A percentile compares a stretch with the other conserved stretches of the same genome.
phyloP scores from a whole-genome alignment of 1,140 invertebrate species.

The Eufriesea mexicana region DNA sequence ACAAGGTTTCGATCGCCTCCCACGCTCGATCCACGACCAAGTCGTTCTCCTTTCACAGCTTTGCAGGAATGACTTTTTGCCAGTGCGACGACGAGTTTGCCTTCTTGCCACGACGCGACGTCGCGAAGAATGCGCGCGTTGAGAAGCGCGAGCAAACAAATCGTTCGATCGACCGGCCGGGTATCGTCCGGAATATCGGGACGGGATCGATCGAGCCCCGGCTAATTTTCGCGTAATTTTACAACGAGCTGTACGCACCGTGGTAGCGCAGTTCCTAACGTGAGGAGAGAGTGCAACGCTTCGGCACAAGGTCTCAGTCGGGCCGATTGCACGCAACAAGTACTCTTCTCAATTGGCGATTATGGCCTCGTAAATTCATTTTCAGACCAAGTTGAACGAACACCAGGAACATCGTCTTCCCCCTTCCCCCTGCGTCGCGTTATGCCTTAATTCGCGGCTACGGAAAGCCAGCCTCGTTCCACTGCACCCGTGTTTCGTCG shows the following conservation, averaged over 20 bases:
- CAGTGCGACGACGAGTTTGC: not conserved
- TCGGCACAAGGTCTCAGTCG: slow-evolving; percentile 61
- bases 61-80: not conserved
- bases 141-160: not conserved
- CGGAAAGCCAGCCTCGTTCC: not conserved
- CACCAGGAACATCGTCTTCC: slow-evolving; percentile 34
- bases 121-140: not conserved
- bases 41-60: not conserved
- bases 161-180: not conserved
- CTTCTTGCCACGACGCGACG: not conserved
- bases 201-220: not conserved
- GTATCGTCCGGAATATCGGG: slow-evolving; percentile 24
- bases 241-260: slow-evolving; percentile 32
- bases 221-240: slow-evolving; percentile 55
- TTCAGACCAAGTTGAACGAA: slow-evolving; percentile 71
- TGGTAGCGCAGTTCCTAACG: slow-evolving; percentile 36
- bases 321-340: slow-evolving; percentile 60
- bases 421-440: slow-evolving; percentile 13
- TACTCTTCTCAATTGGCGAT: slow-evolving; percentile 74
- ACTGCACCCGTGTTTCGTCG: not conserved
- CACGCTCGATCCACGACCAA: not conserved
- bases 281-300: slow-evolving; percentile 55
- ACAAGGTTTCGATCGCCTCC: not conserved
- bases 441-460: slow-evolving; percentile 64
- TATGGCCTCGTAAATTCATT: slow-evolving; percentile 76